Evolutionary conservation across 2,888 invertebrate genomes (phyloP).

Genomic region (Watsonalla cultraria): DNA sequence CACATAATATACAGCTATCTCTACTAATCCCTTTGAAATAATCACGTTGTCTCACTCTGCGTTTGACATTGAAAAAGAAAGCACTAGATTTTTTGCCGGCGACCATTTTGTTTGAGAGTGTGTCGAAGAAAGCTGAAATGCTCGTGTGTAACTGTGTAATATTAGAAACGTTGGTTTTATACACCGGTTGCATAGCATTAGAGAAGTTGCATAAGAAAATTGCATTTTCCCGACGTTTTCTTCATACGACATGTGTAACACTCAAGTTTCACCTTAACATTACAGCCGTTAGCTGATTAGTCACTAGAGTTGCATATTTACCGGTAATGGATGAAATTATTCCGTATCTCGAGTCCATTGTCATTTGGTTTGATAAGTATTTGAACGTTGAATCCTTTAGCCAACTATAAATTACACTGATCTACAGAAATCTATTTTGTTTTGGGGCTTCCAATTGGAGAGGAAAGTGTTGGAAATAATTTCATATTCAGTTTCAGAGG

Average conservation of each 20-base stretch:
- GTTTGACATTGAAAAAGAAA: conserved; percentile 76
- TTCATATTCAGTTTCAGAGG: too few relatives aligned
- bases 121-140: conserved; percentile 74
- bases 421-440: too few relatives aligned
- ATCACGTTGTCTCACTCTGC: conserved; percentile 38
- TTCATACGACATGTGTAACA: conserved; percentile 26
- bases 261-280: conserved; percentile 18
- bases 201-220: conserved; percentile 73
- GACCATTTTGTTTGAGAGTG: conserved; percentile 66
- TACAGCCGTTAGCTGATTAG: conserved; percentile 5
- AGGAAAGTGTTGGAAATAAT: too few relatives aligned
- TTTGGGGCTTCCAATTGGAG: too few relatives aligned
- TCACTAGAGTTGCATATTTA: too few relatives aligned
- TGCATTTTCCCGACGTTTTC: conserved; percentile 58
- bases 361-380: too few relatives aligned
- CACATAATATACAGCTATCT: conserved; percentile 45
- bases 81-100: conserved; percentile 62
- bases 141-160: conserved; percentile 75
- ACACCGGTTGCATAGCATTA: conserved; percentile 63
- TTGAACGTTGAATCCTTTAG: too few relatives aligned
- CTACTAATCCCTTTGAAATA: conserved; percentile 34
- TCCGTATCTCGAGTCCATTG: too few relatives aligned
- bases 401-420: too few relatives aligned
- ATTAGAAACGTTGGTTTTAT: conserved; percentile 70
- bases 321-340: neutral